phyloP scores from a whole-genome alignment of 2,888 invertebrate genomes.

The Himalopsyche kuldschensis region DNA sequence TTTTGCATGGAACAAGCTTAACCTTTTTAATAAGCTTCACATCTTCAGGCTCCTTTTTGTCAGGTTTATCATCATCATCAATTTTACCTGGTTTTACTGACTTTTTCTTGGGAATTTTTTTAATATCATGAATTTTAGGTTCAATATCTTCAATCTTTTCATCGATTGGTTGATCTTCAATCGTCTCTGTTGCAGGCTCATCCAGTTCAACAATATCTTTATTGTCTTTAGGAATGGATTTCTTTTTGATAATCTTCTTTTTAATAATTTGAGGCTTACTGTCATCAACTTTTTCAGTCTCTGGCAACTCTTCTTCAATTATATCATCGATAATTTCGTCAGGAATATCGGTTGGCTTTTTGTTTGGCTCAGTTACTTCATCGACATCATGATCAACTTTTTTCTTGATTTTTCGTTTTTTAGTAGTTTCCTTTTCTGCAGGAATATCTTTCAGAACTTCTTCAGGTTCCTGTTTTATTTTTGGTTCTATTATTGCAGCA shows the following conservation, averaged over 20 bases:
- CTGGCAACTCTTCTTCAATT: conserved; percentile 39
- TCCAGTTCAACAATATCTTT: conserved; percentile 14
- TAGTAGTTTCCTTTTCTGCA: conserved; percentile 40
- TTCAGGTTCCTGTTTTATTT: conserved; percentile 17
- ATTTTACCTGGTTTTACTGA: conserved; percentile 35
- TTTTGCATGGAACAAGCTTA: conserved; percentile 31
- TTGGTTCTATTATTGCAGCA: conserved; percentile 40
- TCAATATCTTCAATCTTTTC: conserved; percentile 4
- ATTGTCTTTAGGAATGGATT: conserved; percentile 42
- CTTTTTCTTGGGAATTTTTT: background rate
- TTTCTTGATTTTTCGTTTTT: conserved; percentile 4
- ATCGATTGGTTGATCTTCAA: no score
- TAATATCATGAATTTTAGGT: conserved; percentile 24
- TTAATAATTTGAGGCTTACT: conserved; percentile 42
- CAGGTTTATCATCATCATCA: conserved; percentile 39
- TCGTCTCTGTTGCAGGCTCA: no score
- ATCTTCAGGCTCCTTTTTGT: conserved; percentile 39
- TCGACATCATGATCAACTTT: background rate
- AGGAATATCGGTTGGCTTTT: conserved; percentile 43
- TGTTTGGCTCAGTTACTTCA: conserved; percentile 38
- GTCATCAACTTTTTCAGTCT: conserved; percentile 38
- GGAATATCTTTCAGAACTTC: conserved; percentile 26
- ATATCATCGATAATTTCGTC: conserved; percentile 43
- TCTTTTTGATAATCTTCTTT: conserved; percentile 44
- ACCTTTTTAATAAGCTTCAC: conserved; percentile 25